Evolutionary conservation across 2,797 vertebrate genomes (phyloP), one percentile per base, ranked within the genome.

Genomic region (Neosilurus hyrtlii): DNA sequence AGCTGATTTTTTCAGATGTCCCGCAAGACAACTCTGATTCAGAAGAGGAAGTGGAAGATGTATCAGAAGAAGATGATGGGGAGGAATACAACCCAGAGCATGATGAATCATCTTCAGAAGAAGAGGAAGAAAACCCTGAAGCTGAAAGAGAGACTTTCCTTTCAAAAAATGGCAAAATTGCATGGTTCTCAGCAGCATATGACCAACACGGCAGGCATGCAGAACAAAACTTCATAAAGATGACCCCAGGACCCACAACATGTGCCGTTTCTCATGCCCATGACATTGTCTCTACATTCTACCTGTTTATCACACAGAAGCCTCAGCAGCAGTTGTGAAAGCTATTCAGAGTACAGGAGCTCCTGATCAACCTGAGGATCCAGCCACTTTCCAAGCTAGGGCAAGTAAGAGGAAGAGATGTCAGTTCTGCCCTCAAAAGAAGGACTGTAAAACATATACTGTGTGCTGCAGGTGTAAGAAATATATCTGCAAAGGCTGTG

Each of bases 211-310:
- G 26, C 9, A 59, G 30, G 18, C 59, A 20, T 9, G 18, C 26
- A 59, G 15, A 26, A 75, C 0, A 49, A 35, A 37, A 75, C 59
- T n/a, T 24, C 62, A 66, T 49, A n/a, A 71, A n/a, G 18, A 71
- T 71, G 67, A n/a, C 35, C 9, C 67, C 37, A 68, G 22, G 37
- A 4, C 10, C 10, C 20, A 70, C 24, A 79, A 26, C 11, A 6
- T 16, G 16, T 16, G 30, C 43, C 26, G 49, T 67, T 79, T 43
- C 68, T 30, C 74, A 86, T 83, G 75, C 49, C 81, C 49, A 79
- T 43, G 70, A 83, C 84, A 83, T 80, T 14, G 16, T 22, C 1
- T 85, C 43, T 35, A 82, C 81, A 37, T 85, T 79, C 30, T 59
- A 71, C 66, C 9, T 79, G 54, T 83, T 85, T 68, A 83, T 85